Evolutionary conservation across 2,888 invertebrate species (phyloP).

Genomic region (Pristionchus mayeri): DNA sequence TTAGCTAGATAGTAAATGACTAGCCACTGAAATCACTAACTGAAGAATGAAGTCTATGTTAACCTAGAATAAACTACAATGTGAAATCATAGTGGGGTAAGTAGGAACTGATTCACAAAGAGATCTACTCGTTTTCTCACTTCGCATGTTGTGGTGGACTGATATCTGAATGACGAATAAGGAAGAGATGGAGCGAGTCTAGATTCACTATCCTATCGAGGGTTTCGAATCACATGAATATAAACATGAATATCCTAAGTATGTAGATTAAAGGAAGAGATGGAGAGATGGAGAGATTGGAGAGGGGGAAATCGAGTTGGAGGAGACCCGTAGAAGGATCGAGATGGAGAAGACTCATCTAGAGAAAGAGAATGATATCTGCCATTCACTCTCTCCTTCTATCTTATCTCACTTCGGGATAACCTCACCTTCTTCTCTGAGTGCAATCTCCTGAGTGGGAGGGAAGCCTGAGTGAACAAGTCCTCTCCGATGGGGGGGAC

Average conservation of each 20-base stretch:
- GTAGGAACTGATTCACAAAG: neutral
- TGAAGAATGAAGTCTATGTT: neutral
- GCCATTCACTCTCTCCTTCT: too few species aligned
- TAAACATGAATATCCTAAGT: neutral
- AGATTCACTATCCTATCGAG: neutral
- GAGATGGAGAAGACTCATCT: neutral
- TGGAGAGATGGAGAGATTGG: neutral
- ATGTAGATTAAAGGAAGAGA: neutral
- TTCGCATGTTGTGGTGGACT: neutral
- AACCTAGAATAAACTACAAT: neutral
- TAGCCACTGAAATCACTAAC: neutral
- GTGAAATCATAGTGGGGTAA: neutral
- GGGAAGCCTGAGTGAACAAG: neutral
- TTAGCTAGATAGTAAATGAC: too few species aligned
- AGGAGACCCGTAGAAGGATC: neutral
- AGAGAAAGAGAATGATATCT: neutral
- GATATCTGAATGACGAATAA: constrained; percentile 2
- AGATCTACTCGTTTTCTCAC: neutral
- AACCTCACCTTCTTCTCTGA: neutral
- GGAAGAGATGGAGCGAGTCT: neutral
- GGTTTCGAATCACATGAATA: neutral
- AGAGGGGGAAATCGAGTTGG: neutral
- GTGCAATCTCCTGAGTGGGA: neutral
- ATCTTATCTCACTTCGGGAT: neutral
- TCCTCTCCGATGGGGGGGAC: neutral